Conservation (phyloP, 2,797 vertebrate genomes). For the Amblyraja radiata region DNA sequence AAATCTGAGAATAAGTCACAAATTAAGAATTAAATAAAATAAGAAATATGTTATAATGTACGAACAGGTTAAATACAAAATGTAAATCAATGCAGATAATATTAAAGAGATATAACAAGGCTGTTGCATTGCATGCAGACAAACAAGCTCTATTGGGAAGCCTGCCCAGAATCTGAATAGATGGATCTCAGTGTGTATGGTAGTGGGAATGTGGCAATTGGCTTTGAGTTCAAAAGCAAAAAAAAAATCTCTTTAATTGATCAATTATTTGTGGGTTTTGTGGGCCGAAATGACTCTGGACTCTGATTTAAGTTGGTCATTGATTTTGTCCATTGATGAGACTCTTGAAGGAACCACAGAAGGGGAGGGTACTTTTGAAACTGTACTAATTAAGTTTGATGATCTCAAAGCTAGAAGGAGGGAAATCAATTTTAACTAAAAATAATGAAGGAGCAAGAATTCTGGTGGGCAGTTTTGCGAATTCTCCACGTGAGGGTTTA, state of each 20-base stretch:
- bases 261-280: not conserved
- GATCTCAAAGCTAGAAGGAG: not conserved
- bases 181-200: not conserved
- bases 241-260: too few species aligned
- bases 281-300: not conserved
- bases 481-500: too few species aligned
- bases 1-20: not conserved
- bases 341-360: too few species aligned
- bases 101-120: not conserved
- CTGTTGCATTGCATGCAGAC: not conserved
- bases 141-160: not conserved
- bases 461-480: too few species aligned
- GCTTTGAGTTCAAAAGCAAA: not conserved
- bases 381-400: not conserved
- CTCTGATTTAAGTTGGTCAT: not conserved
- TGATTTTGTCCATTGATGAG: not conserved
- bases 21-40: not conserved
- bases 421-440: not conserved
- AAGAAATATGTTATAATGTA: not conserved
- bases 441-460: not conserved
- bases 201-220: not conserved
- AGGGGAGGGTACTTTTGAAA: not conserved
- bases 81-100: not conserved
- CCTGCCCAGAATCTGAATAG: not conserved
- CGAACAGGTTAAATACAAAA: not conserved